A percentile compares a stretch with the other conserved stretches of the same genome.
Evolutionary conservation across 2,888 invertebrate genomes (phyloP).

Genomic region (Tipula unca): DNA sequence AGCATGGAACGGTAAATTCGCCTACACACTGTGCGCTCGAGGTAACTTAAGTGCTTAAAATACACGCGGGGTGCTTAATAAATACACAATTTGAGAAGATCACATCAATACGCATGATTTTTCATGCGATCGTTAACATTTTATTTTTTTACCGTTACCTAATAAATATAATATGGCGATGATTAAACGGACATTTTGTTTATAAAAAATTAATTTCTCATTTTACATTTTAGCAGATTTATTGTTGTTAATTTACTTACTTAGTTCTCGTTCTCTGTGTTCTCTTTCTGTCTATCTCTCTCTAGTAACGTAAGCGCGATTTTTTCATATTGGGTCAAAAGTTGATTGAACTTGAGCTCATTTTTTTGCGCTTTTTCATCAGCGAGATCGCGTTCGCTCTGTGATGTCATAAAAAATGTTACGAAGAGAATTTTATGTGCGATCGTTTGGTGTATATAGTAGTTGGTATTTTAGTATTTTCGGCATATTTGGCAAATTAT

Average conservation of each 20-base stretch:
- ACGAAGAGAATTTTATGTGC: neutral
- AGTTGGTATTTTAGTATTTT: neutral
- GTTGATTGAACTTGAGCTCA: constrained; percentile 17
- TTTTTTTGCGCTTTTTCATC: constrained; percentile 10
- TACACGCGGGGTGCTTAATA: neutral
- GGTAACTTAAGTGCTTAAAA: neutral
- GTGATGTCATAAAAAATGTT: neutral
- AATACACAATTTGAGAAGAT: neutral
- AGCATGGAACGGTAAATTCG: neutral
- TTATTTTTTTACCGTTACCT: neutral
- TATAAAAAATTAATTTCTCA: neutral
- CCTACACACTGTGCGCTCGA: neutral
- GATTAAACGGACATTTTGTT: neutral
- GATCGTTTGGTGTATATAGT: neutral
- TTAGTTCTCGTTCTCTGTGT: neutral
- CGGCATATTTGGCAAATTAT: neutral
- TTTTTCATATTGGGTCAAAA: constrained; percentile 16
- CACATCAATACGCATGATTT: neutral
- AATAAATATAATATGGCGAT: neutral
- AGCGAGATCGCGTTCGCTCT: neutral
- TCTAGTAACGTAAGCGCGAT: neutral
- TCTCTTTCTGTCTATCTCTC: neutral
- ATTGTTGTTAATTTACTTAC: neutral
- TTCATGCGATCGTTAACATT: neutral
- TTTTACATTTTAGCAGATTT: neutral